phyloP scores from a whole-genome alignment of 2,797 vertebrate genomes.

The Clarias pachynema region DNA sequence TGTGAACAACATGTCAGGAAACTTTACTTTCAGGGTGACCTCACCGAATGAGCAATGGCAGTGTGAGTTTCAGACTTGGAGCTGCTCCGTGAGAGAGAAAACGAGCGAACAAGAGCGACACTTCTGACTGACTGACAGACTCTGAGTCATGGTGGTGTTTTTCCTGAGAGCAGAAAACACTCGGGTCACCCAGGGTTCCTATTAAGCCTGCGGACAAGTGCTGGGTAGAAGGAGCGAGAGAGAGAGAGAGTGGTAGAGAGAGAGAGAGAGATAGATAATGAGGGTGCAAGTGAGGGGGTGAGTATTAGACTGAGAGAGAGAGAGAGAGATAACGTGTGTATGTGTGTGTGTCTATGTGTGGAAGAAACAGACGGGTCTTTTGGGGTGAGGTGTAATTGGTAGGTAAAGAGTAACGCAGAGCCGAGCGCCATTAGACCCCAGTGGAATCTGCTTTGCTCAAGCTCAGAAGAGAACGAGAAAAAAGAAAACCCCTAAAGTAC shows the following conservation, averaged over 20 bases:
- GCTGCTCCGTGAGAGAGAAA: not conserved
- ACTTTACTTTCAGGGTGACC: conserved; percentile 33
- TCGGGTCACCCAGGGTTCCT: conserved; percentile 42
- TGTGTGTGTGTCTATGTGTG: not conserved
- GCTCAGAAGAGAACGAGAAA: not conserved
- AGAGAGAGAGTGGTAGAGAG: conserved; percentile 9
- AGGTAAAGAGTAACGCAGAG: conserved; percentile 15
- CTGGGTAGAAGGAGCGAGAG: not conserved
- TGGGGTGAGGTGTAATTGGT: conserved; percentile 36
- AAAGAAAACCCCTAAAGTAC: conserved; percentile 4
- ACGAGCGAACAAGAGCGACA: conserved; percentile 25
- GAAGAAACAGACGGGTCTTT: conserved; percentile 16
- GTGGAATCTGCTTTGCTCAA: not conserved
- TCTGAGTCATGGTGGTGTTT: conserved; percentile 43
- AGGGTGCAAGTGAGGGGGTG: conserved; percentile 34
- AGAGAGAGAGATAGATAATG: conserved; percentile 6
- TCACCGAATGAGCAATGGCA: conserved; percentile 18
- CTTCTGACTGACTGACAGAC: conserved; percentile 46
- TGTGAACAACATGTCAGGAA: conserved; percentile 42
- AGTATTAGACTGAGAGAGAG: conserved; percentile 16
- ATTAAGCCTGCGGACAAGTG: conserved; percentile 42
- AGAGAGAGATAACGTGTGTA: not conserved
- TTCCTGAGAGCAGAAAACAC: conserved; percentile 29
- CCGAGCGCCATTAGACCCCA: not conserved
- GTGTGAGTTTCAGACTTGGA: conserved; percentile 10